Evolutionary conservation across 2,797 vertebrate genomes (phyloP), one percentile per base, ranked within the genome.

Genomic region (Pithecia hirsuta): DNA sequence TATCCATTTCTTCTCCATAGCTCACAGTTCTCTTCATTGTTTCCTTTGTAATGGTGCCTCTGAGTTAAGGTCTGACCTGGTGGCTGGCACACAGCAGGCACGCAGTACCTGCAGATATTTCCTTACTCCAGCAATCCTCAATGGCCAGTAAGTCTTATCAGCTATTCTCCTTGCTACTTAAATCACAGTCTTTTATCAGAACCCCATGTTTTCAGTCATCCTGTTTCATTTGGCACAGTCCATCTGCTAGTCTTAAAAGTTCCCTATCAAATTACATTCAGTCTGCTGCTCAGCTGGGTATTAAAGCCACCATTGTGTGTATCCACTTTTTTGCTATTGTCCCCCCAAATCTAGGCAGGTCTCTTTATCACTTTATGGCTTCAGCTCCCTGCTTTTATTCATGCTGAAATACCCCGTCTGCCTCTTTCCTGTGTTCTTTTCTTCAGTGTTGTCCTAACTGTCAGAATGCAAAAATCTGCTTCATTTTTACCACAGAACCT

Each of bases 391-490:
- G 17, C 19, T 50, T 64, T 79, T 55, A 78, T 30, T 74, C 12
- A 26, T 19, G 20, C 15, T 17, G 50, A 9, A 41, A 64, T 36
- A 11, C 0, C 0, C 20, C n/a, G 1, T 50, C 4, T 20, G 1
- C 15, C 85, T 5, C 44, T 85, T 46, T 78, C 28, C 17, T 91
- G 41, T 80, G 36, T 4, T 7, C 36, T 61, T 96, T 4, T 14
- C 28, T 59, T 95, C 44, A 48, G 50, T 19, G 46, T 67, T 70
- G 44, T 82, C 4, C 33, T 28, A 7, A 83, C 11, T 30, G 0
- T 59, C 24, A 44, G 36, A 39, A 17, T 30, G 70, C 11, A 48
- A 19, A 59, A 72, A 8, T 46, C 44, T 41, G 6, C 26, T 52
- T 67, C 39, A 44, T 76, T 97, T 19, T 81, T 55, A 44, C 13